Evolutionary conservation across 2,888 invertebrate genomes (phyloP).

Genomic region (Drosophila picticornis): DNA sequence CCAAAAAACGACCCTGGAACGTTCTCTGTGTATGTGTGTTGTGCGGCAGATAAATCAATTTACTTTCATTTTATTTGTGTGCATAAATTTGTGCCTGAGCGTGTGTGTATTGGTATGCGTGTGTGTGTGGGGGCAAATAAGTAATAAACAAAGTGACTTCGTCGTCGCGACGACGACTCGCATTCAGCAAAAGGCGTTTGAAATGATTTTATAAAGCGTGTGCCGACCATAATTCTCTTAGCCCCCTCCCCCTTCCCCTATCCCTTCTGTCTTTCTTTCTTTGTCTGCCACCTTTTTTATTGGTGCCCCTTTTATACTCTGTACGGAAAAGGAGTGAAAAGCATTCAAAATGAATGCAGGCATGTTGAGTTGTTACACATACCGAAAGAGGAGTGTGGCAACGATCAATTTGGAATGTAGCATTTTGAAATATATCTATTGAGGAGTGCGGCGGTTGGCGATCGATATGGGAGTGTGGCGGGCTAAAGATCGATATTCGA

Average conservation of each 20-base stretch:
- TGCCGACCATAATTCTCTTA: conserved; percentile 46
- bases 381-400: background rate
- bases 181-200: conserved; percentile 50
- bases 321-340: background rate
- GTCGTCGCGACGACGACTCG: conserved; percentile 34
- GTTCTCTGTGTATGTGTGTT: conserved; percentile 33
- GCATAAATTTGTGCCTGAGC: conserved; percentile 69
- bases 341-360: background rate
- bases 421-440: background rate
- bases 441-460: background rate
- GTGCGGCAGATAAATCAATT: conserved; percentile 78
- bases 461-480: background rate
- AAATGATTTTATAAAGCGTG: conserved; percentile 69
- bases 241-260: background rate
- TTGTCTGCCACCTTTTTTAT: background rate
- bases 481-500: no score
- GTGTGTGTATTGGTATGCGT: conserved; percentile 25
- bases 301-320: conserved; percentile 1
- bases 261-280: background rate
- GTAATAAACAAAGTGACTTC: conserved; percentile 62
- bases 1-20: conserved; percentile 56
- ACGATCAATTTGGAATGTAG: background rate
- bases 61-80: conserved; percentile 77
- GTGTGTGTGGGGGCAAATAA: conserved; percentile 33
- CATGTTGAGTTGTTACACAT: background rate